Percentiles rank a stretch among this genome's conserved stretches.
These are phyloP conservation scores for Serinus canaria DNA, from an alignment of 2,113 vertebrate genomes.

Conservation along the genomic window DNA sequence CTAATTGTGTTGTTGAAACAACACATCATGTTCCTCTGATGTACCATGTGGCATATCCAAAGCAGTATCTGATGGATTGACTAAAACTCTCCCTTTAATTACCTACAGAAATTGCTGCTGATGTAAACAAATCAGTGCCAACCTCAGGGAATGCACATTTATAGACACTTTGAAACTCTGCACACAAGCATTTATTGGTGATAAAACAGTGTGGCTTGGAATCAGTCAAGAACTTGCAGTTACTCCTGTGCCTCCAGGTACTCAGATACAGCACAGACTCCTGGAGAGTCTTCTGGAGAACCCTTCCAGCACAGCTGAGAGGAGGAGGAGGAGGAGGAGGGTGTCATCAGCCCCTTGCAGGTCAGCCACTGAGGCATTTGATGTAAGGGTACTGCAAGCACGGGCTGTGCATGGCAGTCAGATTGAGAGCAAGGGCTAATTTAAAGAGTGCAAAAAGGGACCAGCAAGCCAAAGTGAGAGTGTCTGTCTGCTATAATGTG, in stretches of 20 bases:
- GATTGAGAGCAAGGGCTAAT: background rate
- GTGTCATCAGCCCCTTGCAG: background rate
- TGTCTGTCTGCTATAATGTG: background rate
- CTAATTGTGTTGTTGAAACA: background rate
- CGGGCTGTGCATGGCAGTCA: background rate
- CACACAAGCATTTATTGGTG: background rate
- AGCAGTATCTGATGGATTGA: background rate
- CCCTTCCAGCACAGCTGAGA: background rate
- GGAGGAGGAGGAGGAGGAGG: background rate
- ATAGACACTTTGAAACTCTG: background rate
- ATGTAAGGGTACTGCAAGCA: background rate
- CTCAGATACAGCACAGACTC: background rate
- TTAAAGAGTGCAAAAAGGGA: background rate
- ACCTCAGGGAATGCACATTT: background rate
- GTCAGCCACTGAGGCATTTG: background rate
- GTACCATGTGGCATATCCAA: background rate
- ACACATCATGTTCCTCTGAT: background rate
- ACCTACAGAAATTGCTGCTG: background rate
- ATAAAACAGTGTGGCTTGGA: background rate
- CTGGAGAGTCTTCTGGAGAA: background rate
- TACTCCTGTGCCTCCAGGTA: background rate
- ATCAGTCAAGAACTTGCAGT: background rate
- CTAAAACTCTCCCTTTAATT: conserved; percentile 10
- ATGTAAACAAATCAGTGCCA: background rate
- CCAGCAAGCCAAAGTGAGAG: background rate